A percentile compares a stretch with the other conserved stretches of the same genome.
These are phyloP conservation scores for Catharus minimus DNA, from an alignment of 2,113 vertebrate species.

Conservation along the genomic window DNA sequence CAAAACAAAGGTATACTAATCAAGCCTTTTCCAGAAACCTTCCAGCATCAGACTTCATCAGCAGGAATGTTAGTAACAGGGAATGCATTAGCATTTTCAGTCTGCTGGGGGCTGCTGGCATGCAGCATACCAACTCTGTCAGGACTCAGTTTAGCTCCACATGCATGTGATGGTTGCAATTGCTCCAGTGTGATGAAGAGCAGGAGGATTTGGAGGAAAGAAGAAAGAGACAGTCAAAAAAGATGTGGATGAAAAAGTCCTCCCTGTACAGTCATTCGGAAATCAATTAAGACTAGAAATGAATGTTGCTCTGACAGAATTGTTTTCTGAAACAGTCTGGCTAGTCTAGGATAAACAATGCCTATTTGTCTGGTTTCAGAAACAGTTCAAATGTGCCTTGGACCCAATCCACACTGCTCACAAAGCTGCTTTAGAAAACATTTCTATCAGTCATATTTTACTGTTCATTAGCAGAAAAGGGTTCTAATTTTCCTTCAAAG, in stretches of 20 bases:
- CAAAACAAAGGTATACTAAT: not conserved
- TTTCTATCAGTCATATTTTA: not conserved
- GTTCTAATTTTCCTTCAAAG: not conserved
- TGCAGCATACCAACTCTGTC: not conserved
- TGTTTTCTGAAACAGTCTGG: slow-evolving; percentile 21
- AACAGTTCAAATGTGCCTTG: slow-evolving; percentile 32
- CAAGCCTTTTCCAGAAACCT: not conserved
- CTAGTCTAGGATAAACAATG: slow-evolving; percentile 46
- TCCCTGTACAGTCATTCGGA: not conserved
- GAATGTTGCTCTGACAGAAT: not conserved
- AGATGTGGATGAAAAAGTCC: not conserved
- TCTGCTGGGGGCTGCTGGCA: not conserved
- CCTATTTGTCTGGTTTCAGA: slow-evolving; percentile 38
- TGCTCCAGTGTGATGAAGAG: not conserved
- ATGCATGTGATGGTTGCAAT: not conserved
- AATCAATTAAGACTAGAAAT: slow-evolving; percentile 23
- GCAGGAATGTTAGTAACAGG: not conserved
- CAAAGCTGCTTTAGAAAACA: not conserved
- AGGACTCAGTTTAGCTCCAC: not conserved
- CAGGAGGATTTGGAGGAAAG: not conserved
- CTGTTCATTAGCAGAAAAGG: not conserved
- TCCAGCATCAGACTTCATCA: not conserved
- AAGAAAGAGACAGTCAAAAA: slow-evolving; percentile 4
- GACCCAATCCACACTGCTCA: not conserved
- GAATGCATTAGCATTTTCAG: not conserved